Percentiles rank a stretch among this genome's conserved stretches.
Conservation (phyloP, 2,113 vertebrate species). For the Madoqua kirkii region DNA sequence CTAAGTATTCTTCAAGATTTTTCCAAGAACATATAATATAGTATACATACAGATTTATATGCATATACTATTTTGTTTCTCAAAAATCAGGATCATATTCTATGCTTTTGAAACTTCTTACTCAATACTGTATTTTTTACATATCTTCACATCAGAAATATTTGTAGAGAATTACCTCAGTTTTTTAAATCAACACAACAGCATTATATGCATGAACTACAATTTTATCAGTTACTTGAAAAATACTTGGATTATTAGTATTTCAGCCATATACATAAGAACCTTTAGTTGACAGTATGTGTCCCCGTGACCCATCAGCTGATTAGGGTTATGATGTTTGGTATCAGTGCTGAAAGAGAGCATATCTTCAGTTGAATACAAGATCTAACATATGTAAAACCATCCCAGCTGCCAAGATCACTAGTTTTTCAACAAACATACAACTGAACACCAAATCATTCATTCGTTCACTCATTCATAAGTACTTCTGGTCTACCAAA, state of each 20-base stretch:
- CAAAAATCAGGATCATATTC: background rate
- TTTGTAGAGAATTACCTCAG: background rate
- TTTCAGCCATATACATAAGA: background rate
- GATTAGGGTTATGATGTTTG: background rate
- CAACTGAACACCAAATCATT: background rate
- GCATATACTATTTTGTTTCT: background rate
- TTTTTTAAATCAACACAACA: constrained; percentile 32
- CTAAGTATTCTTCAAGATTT: background rate
- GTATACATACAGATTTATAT: background rate
- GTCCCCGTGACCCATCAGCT: background rate
- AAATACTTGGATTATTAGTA: background rate
- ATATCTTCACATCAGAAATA: background rate
- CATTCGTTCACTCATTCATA: background rate
- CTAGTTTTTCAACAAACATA: background rate
- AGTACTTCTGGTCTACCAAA: background rate
- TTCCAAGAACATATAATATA: background rate
- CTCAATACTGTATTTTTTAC: background rate
- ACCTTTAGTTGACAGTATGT: background rate
- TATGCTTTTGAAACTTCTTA: background rate
- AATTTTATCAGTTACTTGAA: background rate
- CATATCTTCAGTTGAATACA: background rate
- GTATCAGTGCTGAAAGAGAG: background rate
- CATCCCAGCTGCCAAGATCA: background rate
- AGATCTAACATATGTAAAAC: background rate
- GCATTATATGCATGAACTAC: background rate